Base-by-base conservation (phyloP, 1,140 invertebrate genomes). In the Radopholus similis region DNA sequence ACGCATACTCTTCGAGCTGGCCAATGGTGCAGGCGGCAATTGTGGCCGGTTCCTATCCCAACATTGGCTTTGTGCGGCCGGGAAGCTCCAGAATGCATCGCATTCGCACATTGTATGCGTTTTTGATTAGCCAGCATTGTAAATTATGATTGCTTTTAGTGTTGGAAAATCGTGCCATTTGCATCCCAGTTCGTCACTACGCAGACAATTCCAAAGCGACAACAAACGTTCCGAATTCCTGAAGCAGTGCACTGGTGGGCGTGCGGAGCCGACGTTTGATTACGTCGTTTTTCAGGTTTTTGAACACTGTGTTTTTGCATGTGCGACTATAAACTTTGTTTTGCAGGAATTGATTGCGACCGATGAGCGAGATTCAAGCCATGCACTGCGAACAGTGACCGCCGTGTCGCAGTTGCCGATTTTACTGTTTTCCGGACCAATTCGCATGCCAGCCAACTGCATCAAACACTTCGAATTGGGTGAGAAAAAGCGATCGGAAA, bases 1-100 rank as follows among this genome's bases (percentile, higher is more conserved):
- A 82, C 59, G 44, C 11, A 26, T 80, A 70, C 37, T 66, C 63
- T 15, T n/a, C 64, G 26, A 72, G 59, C 18, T 81, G 80, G 79
- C 68, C 78, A 23, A 79, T 81, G 75, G 71, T 81, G 9, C 79
- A 82, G 59, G 80, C 58, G 11, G 75, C 71, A 26, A 81, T 81
- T 56, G 80, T 80, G 15, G 81, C 81, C 37, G 79, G 79, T 6
- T 81, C 72, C 44, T 82, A 78, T 71, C 79, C 79, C 21, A 73
- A 71, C 21, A 71, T 81, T 35, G 79, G 73, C n/a, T 66, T 76
- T 37, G 64, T 74, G 4, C 34, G 66, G 38, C 18, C 64, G 1
- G 77, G n/a, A n/a, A n/a, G 72, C 9, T 32, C 59, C 11, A 80
- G 78, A 44, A 38, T 81, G 40, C 68, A 66, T 40, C 77, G 80